These are phyloP conservation scores for Remorina albescens DNA, from an alignment of 2,797 vertebrate species.

Conservation along the genomic window DNA sequence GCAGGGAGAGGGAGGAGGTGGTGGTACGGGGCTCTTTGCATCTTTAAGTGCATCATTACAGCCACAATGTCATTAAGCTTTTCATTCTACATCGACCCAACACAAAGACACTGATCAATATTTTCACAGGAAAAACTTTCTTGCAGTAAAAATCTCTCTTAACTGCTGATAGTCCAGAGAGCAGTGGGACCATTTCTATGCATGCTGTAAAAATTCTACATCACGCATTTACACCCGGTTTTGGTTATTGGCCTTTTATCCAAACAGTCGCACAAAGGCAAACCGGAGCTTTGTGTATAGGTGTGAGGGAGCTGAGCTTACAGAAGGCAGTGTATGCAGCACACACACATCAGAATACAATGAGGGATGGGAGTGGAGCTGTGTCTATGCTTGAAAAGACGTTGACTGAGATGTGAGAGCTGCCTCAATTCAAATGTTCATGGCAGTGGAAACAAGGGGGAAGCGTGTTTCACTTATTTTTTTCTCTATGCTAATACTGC, in stretches of 20 bases:
- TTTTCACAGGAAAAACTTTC: slow-evolving; percentile 68
- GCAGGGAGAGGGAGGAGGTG: neutral
- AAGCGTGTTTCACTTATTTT: slow-evolving; percentile 6
- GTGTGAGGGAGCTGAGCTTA: slow-evolving; percentile 25
- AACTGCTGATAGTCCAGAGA: slow-evolving; percentile 41
- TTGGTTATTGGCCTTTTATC: slow-evolving; percentile 1
- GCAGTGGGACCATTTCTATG: neutral
- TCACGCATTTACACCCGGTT: neutral
- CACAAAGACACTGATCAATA: slow-evolving; percentile 73
- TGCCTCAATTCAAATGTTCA: slow-evolving; percentile 61
- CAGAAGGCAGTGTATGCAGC: slow-evolving; percentile 71
- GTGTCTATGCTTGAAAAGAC: slow-evolving; percentile 35
- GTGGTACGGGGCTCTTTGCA: slow-evolving; percentile 15
- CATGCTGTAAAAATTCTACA: neutral
- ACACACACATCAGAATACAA: slow-evolving; percentile 57
- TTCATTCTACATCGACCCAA: slow-evolving; percentile 63
- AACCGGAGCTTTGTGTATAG: slow-evolving; percentile 3
- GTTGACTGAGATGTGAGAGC: slow-evolving; percentile 48
- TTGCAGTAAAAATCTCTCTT: slow-evolving; percentile 54
- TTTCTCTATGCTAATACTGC: slow-evolving; percentile 52
- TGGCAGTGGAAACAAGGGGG: slow-evolving; percentile 20
- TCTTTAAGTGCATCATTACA: slow-evolving; percentile 71
- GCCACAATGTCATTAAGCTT: slow-evolving; percentile 34
- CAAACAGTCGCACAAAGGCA: slow-evolving; percentile 29
- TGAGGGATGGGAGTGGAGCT: slow-evolving; percentile 45